These are phyloP conservation scores for Hipparchia semele DNA, from an alignment of 2,888 invertebrate genomes.

Conservation along the genomic window DNA sequence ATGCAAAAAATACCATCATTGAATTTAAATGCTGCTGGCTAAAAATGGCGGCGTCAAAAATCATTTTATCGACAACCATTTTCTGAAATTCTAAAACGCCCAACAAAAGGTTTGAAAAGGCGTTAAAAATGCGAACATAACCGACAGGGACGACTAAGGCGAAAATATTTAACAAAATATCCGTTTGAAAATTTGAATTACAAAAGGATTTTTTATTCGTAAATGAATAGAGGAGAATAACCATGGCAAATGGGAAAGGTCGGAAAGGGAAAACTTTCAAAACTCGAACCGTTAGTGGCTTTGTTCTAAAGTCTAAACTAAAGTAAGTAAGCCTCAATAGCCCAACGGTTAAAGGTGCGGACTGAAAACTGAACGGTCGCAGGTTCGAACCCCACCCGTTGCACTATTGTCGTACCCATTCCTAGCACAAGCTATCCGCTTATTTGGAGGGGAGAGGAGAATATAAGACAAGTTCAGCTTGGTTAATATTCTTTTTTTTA, in stretches of 20 bases:
- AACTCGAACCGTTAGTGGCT: too few species aligned
- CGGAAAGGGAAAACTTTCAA: too few species aligned
- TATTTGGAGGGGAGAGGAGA: too few species aligned
- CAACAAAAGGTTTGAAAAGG: background rate
- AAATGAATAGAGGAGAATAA: background rate
- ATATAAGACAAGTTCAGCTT: too few species aligned
- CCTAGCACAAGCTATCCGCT: too few species aligned
- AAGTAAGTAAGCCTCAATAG: too few species aligned
- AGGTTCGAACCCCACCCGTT: too few species aligned
- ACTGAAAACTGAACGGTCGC: too few species aligned
- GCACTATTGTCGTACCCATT: too few species aligned
- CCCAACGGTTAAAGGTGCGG: too few species aligned
- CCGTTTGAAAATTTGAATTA: background rate
- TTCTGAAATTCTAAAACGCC: background rate
- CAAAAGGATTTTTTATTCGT: background rate
- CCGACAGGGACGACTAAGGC: background rate
- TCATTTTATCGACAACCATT: background rate
- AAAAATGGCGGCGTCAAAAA: background rate
- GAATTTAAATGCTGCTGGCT: background rate
- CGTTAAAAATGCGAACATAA: constrained; percentile 8
- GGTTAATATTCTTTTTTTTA: too few species aligned
- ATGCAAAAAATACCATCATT: background rate
- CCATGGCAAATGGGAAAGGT: background rate
- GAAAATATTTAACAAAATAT: background rate
- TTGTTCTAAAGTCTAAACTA: too few species aligned